Evolutionary conservation across 1,140 invertebrate genomes (phyloP), one percentile per base, ranked within the genome.

Genomic region (Drosophila tani): DNA sequence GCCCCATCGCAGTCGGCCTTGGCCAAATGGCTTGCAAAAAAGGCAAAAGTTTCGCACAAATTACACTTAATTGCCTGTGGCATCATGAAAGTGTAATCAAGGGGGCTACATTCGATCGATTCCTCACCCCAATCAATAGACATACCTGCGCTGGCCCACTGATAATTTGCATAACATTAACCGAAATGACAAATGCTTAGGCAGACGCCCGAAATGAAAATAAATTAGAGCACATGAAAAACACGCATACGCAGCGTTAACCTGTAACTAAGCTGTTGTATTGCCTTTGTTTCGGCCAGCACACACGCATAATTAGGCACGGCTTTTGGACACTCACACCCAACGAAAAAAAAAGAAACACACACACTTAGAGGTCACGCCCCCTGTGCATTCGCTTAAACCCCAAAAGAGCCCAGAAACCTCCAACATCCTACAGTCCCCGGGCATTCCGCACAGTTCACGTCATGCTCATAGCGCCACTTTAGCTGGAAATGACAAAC

Each of bases 401-500:
- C 46, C 49, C 66, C 49, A 67, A 40, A 79, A 32, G 68, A 40
- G 46, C 51, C 51, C 51, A 68, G 19, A 53, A 35, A 38, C 40
- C n/a, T n/a, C n/a, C 15, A 50, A 27, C 47, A 43, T 62, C 66
- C 59, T 43, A 49, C 47, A 57, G 55, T 45, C 45, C 67, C 62
- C 35, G 43, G n/a, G 12, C 40, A 47, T 65, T 46, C 49, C 49
- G 55, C 57, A 86, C 75, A 68, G 69, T 65, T 66, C 80, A 87
- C 59, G 66, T 86, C 83, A 87, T 82, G 47, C 49, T 88, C 49
- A 74, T 87, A 88, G 83, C 83, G 84, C 83, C 83, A 87, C 81
- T 88, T 65, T 57, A 29, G 49, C 43, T 46, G 29, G 4, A 19
- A 29, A n/a, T 43, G 4, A 24, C 9, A 29, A 19, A 17, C 5